A percentile compares a stretch with the other conserved stretches of the same genome.
These are phyloP conservation scores for Chionomys nivalis DNA, from an alignment of 2,113 vertebrate genomes.

Conservation along the genomic window DNA sequence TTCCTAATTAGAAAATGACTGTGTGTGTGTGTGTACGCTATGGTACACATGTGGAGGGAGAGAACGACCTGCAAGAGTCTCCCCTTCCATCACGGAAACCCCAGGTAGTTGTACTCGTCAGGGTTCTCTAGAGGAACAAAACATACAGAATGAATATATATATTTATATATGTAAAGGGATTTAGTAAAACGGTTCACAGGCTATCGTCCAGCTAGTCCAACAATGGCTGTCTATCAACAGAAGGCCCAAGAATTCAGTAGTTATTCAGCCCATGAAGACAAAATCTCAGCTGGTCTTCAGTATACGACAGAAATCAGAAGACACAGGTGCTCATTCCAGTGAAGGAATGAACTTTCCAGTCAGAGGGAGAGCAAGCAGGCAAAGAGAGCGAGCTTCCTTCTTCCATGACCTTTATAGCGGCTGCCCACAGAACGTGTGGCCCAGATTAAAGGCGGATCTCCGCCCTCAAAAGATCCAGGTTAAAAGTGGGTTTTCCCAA, in stretches of 20 bases:
- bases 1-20: neutral
- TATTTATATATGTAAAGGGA: neutral
- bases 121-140: neutral
- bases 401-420: neutral
- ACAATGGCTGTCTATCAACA: neutral
- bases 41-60: neutral
- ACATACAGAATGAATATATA: neutral
- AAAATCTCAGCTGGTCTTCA: neutral
- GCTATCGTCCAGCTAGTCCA: neutral
- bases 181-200: neutral
- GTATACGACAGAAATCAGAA: neutral
- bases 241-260: neutral
- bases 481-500: neutral
- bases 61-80: neutral
- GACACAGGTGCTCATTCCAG: neutral
- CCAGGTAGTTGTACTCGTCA: no score
- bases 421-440: neutral
- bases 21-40: neutral
- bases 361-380: neutral
- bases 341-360: neutral
- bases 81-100: neutral
- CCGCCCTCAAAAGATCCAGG: neutral
- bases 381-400: neutral
- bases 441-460: neutral
- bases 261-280: neutral